A percentile compares a stretch with the other conserved stretches of the same genome.
These are phyloP conservation scores for Eretmocerus hayati DNA, from an alignment of 2,888 invertebrate species.

Conservation along the genomic window DNA sequence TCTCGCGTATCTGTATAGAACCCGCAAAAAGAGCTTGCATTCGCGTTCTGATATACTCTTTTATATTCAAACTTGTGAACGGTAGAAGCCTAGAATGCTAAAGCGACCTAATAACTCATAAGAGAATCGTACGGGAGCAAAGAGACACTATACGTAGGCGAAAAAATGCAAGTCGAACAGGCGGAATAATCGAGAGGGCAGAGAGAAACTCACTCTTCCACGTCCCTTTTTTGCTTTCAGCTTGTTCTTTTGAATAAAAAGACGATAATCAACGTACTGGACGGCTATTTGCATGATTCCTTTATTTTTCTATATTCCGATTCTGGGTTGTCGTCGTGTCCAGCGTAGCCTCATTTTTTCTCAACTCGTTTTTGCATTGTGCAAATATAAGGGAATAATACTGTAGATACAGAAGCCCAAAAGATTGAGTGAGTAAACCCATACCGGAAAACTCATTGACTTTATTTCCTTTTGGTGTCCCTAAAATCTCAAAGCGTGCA, in stretches of 20 bases:
- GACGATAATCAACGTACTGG: slow-evolving; percentile 19
- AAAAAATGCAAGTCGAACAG: slow-evolving; percentile 5
- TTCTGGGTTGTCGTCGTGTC: too few species aligned
- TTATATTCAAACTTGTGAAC: slow-evolving; percentile 5
- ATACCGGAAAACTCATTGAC: slow-evolving; percentile 6
- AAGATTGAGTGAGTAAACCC: slow-evolving; percentile 9
- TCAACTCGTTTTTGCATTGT: too few species aligned
- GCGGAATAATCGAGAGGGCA: slow-evolving; percentile 22
- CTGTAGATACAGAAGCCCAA: slow-evolving; percentile 5
- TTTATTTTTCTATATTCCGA: slow-evolving; percentile 20
- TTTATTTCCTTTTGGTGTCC: too few species aligned
- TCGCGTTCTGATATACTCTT: too few species aligned
- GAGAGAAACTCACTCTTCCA: slow-evolving; percentile 5
- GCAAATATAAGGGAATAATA: too few species aligned
- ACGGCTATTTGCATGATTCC: slow-evolving; percentile 19
- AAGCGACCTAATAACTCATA: slow-evolving; percentile 22
- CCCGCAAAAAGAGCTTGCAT: too few species aligned
- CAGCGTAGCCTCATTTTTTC: slow-evolving; percentile 6
- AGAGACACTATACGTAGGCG: background rate
- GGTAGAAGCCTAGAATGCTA: slow-evolving; percentile 1
- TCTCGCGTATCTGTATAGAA: too few species aligned
- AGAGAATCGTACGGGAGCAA: too few species aligned
- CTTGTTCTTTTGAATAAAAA: slow-evolving; percentile 24
- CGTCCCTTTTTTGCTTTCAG: too few species aligned
- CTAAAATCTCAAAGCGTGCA: slow-evolving; percentile 15